Evolutionary conservation across 2,113 vertebrate genomes (phyloP).

Genomic region (Gymnocephalus cernua): DNA sequence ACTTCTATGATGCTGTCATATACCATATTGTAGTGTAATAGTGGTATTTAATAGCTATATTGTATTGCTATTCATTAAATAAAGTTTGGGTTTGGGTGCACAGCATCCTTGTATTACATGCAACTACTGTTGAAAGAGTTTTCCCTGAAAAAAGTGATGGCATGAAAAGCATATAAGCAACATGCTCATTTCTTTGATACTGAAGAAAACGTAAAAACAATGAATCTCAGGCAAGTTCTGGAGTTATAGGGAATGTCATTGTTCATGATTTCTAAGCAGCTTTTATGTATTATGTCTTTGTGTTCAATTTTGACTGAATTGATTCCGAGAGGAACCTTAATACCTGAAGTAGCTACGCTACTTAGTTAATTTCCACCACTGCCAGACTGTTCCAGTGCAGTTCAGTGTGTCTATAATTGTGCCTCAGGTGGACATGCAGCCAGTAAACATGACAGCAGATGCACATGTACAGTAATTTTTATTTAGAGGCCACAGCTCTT

Average conservation of each 20-base stretch:
- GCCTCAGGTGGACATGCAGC: neutral
- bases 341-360: neutral
- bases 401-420: neutral
- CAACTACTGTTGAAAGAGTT: constrained; percentile 26
- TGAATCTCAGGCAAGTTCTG: too few relatives aligned
- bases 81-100: constrained; percentile 96
- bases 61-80: constrained; percentile 97
- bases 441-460: constrained; percentile 61
- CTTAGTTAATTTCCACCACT: neutral
- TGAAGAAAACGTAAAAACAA: too few relatives aligned
- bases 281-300: neutral
- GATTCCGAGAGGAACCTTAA: neutral
- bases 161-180: neutral
- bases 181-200: neutral
- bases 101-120: constrained; percentile 69
- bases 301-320: neutral
- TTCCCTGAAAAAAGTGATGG: constrained; percentile 1
- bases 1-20: constrained; percentile 68
- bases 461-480: constrained; percentile 94
- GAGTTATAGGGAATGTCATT: neutral
- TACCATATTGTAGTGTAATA: constrained; percentile 83
- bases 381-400: neutral
- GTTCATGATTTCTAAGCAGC: neutral
- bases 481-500: constrained; percentile 99
- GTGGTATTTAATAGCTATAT: constrained; percentile 97